Evolutionary conservation across 2,888 invertebrate genomes (phyloP).

Genomic region (Drosophila paracracens): DNA sequence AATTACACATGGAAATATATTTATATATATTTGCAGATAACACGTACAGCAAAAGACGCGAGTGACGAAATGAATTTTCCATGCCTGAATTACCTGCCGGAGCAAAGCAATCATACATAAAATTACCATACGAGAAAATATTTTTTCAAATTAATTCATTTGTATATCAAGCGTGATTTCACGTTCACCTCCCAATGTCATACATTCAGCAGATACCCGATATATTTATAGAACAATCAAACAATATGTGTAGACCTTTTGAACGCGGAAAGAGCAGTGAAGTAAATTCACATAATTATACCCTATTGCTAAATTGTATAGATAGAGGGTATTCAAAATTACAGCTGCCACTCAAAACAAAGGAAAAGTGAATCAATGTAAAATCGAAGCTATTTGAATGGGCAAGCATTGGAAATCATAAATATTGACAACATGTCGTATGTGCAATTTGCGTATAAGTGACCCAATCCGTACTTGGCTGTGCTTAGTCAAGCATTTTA

Average conservation of each 20-base stretch:
- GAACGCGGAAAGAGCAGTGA: neutral
- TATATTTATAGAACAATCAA: neutral
- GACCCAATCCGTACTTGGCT: neutral
- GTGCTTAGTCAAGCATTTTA: neutral
- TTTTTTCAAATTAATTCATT: constrained; percentile 17
- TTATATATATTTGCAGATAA: constrained; percentile 4
- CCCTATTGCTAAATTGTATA: neutral
- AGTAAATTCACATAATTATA: neutral
- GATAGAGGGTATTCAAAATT: no score
- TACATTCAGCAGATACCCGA: neutral
- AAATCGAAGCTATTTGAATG: constrained; percentile 14
- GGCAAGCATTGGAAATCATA: neutral
- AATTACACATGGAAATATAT: constrained; percentile 50
- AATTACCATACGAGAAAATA: neutral
- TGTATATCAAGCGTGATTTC: neutral
- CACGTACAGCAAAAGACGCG: constrained; percentile 23
- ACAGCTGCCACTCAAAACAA: neutral
- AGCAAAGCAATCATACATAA: neutral
- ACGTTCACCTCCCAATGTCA: neutral
- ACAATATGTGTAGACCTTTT: no score
- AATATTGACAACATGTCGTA: constrained; percentile 9
- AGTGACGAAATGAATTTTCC: constrained; percentile 18
- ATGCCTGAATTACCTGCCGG: neutral
- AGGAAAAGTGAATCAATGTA: constrained; percentile 17
- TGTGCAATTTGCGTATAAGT: neutral